phyloP scores from a whole-genome alignment of 1,140 invertebrate species.

The Scaptomyza graminum region DNA sequence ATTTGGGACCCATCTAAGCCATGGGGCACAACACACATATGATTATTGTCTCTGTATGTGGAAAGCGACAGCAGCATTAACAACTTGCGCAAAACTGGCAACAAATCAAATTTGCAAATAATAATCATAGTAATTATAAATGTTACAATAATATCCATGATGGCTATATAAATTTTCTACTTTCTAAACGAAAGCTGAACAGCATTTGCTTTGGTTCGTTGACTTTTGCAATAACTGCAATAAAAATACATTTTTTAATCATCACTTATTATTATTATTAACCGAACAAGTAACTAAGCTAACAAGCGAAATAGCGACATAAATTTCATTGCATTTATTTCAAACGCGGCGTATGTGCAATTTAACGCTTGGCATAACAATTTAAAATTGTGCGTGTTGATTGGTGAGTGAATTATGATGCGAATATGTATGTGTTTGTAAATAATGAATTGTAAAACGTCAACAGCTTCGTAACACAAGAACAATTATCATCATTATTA shows the following conservation, averaged over 20 bases:
- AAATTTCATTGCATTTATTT: conserved; percentile 18
- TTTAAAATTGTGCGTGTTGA: conserved; percentile 28
- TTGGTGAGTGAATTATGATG: not conserved
- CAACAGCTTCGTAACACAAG: not conserved
- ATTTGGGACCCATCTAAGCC: conserved; percentile 43
- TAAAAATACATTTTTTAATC: no score
- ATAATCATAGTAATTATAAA: conserved; percentile 36
- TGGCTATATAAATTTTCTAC: conserved; percentile 48
- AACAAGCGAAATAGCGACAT: conserved; percentile 12
- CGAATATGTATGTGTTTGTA: not conserved
- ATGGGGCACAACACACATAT: conserved; percentile 25
- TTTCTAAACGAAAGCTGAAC: conserved; percentile 57
- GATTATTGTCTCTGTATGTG: conserved; percentile 24
- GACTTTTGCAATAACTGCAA: conserved; percentile 5
- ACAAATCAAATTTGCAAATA: conserved; percentile 43
- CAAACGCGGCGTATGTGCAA: conserved; percentile 45
- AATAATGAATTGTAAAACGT: conserved; percentile 20
- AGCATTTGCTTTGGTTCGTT: conserved; percentile 27
- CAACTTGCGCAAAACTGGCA: conserved; percentile 2
- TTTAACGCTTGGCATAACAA: conserved; percentile 32
- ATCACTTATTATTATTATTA: conserved; percentile 1
- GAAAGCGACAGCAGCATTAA: no score
- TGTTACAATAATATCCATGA: conserved; percentile 13
- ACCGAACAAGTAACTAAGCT: not conserved
- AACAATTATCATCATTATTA: not conserved